A percentile compares a stretch with the other conserved stretches of the same genome.
These are phyloP conservation scores for Synergus itoensis DNA, from an alignment of 2,888 invertebrate genomes.

Conservation along the genomic window DNA sequence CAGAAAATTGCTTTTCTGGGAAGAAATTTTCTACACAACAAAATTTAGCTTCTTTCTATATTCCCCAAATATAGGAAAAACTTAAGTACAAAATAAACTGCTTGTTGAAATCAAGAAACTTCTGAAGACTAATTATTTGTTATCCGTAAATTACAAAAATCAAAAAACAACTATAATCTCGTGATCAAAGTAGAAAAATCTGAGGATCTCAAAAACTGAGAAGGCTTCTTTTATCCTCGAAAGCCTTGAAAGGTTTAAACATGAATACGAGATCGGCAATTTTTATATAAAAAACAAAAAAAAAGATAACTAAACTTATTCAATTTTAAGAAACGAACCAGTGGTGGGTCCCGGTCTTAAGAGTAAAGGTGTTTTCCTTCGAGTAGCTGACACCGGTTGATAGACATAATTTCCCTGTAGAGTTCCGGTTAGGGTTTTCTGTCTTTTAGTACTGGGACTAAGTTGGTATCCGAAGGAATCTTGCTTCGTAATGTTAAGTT, in stretches of 20 bases:
- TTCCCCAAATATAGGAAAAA: slow-evolving; percentile 1
- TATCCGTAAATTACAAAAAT: slow-evolving; percentile 19
- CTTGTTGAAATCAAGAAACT: background rate
- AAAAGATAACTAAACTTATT: slow-evolving; percentile 46
- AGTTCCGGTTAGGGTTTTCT: slow-evolving; percentile 71
- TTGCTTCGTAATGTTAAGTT: slow-evolving; percentile 76
- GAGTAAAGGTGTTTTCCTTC: slow-evolving; percentile 73
- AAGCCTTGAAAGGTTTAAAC: slow-evolving; percentile 1
- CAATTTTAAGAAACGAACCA: slow-evolving; percentile 72
- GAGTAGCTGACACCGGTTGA: slow-evolving; percentile 71
- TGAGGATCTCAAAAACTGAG: background rate
- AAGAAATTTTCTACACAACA: background rate
- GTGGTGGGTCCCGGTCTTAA: slow-evolving; percentile 66
- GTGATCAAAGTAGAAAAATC: background rate
- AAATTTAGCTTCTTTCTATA: slow-evolving; percentile 1
- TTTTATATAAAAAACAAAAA: background rate
- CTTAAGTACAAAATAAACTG: background rate
- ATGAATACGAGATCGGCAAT: background rate
- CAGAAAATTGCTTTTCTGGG: background rate
- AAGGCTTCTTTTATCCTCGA: background rate
- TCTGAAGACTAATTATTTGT: background rate
- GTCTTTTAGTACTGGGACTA: slow-evolving; percentile 69
- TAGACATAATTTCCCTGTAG: slow-evolving; percentile 74
- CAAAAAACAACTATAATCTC: slow-evolving; percentile 1
- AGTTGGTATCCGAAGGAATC: slow-evolving; percentile 66